Percentiles rank a stretch among this genome's conserved stretches.
Conservation (phyloP, 2,888 invertebrate species). For the Stenoptilia bipunctidactyla region DNA sequence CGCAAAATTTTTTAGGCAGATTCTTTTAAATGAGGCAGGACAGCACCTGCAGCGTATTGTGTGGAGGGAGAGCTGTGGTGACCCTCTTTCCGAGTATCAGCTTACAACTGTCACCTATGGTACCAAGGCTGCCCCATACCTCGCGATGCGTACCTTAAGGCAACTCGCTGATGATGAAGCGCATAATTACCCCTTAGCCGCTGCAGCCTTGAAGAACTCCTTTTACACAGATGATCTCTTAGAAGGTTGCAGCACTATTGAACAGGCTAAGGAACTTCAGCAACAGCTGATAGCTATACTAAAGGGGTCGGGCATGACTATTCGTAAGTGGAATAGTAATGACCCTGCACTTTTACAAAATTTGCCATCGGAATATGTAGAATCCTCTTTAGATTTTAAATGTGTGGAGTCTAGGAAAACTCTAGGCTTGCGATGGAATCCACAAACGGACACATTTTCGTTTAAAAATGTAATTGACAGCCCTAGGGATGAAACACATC, state of each 20-base stretch:
- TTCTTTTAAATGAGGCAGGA: background rate
- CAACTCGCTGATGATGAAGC: background rate
- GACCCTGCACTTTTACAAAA: constrained; percentile 3
- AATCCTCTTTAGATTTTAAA: constrained; percentile 6
- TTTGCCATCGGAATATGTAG: constrained; percentile 3
- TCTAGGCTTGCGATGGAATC: constrained; percentile 8
- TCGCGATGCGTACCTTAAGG: constrained; percentile 8
- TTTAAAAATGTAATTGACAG: constrained; percentile 1
- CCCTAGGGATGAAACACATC: background rate
- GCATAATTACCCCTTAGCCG: background rate
- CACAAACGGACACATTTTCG: constrained; percentile 6
- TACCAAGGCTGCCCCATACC: constrained; percentile 5
- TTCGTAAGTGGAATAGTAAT: constrained; percentile 13
- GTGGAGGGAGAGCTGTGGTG: background rate
- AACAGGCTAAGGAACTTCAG: background rate
- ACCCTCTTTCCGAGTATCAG: background rate
- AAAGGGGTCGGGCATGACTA: constrained; percentile 10
- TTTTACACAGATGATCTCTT: constrained; percentile 8
- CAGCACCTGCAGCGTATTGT: background rate
- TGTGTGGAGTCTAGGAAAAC: constrained; percentile 9
- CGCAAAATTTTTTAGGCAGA: constrained; percentile 5
- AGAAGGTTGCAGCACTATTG: background rate
- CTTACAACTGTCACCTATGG: constrained; percentile 5
- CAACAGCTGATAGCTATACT: constrained; percentile 5
- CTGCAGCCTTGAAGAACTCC: background rate